phyloP scores from a whole-genome alignment of 2,888 invertebrate species.

The Atethmia centrago region DNA sequence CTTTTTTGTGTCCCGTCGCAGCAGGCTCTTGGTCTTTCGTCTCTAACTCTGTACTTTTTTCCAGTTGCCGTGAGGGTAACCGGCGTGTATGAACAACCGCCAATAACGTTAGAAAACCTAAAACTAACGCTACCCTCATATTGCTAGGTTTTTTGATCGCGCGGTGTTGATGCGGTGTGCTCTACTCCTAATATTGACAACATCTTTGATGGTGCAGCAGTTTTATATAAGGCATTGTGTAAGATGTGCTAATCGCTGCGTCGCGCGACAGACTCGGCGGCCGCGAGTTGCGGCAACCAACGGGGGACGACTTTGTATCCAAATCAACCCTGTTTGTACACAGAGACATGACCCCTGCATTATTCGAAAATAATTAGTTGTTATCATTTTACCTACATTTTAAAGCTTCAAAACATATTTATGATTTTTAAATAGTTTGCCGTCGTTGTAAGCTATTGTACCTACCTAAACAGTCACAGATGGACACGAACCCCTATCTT shows the following conservation, averaged over 20 bases:
- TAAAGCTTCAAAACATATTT: background rate
- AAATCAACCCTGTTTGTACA: constrained; percentile 41
- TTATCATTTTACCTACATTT: background rate
- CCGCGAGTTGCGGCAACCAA: constrained; percentile 76
- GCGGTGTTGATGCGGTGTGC: constrained; percentile 74
- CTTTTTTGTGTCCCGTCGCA: constrained; percentile 87
- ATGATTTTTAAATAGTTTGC: background rate
- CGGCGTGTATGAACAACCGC: constrained; percentile 78
- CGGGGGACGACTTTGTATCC: constrained; percentile 37
- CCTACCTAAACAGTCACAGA: background rate
- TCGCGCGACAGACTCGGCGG: constrained; percentile 75
- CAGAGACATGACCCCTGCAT: background rate
- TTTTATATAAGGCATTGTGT: constrained; percentile 90
- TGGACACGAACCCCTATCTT: background rate
- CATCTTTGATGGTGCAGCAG: constrained; percentile 84
- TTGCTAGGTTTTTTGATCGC: constrained; percentile 66
- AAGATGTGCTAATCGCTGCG: constrained; percentile 84
- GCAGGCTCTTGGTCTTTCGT: constrained; percentile 81
- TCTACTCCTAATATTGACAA: constrained; percentile 83
- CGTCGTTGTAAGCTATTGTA: background rate
- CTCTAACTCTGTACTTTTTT: constrained; percentile 64
- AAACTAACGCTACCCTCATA: constrained; percentile 81
- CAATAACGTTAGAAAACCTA: constrained; percentile 77
- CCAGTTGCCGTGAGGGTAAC: constrained; percentile 73
- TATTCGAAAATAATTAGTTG: constrained; percentile 3